Percentiles rank a stretch among this genome's conserved stretches.
These are phyloP conservation scores for Drosophila novamexicana DNA, from an alignment of 1,140 invertebrate species.

Conservation along the genomic window DNA sequence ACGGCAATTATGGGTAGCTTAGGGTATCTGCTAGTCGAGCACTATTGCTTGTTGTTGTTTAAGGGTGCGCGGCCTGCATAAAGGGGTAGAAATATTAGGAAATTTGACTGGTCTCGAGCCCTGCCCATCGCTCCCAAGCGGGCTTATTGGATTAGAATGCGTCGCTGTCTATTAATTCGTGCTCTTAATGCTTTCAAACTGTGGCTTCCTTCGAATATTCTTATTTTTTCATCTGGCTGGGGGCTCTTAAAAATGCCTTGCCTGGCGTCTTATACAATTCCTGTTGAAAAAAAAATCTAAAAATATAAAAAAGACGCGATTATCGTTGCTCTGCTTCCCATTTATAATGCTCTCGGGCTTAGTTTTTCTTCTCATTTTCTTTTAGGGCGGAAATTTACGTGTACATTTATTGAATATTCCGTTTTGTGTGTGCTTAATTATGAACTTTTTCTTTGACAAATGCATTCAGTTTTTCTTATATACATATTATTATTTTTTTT, in stretches of 20 bases:
- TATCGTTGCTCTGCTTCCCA: slow-evolving; percentile 58
- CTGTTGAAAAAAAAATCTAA: slow-evolving; percentile 12
- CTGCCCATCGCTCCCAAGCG: slow-evolving; percentile 18
- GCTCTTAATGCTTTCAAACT: slow-evolving; percentile 46
- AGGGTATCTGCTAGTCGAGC: no score
- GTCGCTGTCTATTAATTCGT: slow-evolving; percentile 50
- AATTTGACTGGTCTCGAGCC: slow-evolving; percentile 26
- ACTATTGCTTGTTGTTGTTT: background rate
- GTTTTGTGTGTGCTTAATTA: slow-evolving; percentile 83
- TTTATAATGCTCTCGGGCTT: slow-evolving; percentile 25
- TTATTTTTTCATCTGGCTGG: background rate
- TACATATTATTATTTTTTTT: slow-evolving; percentile 34
- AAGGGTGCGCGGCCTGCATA: slow-evolving; percentile 25
- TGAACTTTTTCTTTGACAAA: slow-evolving; percentile 78
- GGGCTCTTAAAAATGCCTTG: slow-evolving; percentile 17
- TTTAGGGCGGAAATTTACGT: background rate
- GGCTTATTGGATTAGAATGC: slow-evolving; percentile 69
- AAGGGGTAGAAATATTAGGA: slow-evolving; percentile 62
- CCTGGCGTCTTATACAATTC: slow-evolving; percentile 1
- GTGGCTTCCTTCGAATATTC: slow-evolving; percentile 31
- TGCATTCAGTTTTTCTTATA: slow-evolving; percentile 42
- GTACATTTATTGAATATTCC: slow-evolving; percentile 77
- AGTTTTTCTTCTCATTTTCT: background rate
- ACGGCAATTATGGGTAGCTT: no score
- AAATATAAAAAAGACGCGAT: slow-evolving; percentile 48